Evolutionary conservation across 37 sponge, comb jelly and placozoan genomes (phyloP).

Genomic region (Oopsacas minuta): DNA sequence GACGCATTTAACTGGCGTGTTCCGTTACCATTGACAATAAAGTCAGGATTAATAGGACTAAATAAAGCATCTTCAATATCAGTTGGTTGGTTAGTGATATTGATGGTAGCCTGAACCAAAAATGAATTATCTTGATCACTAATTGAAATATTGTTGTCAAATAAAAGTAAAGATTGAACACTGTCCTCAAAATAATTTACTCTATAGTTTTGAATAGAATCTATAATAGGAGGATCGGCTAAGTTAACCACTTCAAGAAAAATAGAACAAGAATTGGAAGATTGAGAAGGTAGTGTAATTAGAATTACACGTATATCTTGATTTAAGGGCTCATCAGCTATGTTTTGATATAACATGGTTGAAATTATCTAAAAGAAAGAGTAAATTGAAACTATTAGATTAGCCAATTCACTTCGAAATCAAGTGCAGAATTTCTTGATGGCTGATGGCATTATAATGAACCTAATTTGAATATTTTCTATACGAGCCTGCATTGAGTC

Average conservation of each 20-base stretch:
- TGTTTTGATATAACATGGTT: not conserved
- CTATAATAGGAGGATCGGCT: not conserved
- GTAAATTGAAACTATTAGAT: no score
- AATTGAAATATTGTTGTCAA: not conserved
- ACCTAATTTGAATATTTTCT: no score
- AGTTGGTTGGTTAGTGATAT: not conserved
- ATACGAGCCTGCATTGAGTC: no score
- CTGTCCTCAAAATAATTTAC: not conserved
- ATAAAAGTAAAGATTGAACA: not conserved
- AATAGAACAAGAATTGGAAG: not conserved
- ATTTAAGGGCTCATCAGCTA: not conserved
- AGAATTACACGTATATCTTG: not conserved
- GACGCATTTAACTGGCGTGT: not conserved
- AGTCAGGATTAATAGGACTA: not conserved
- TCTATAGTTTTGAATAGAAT: not conserved
- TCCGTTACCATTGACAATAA: not conserved
- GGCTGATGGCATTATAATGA: no score
- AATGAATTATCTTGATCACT: constrained; percentile 8
- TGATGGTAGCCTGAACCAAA: not conserved
- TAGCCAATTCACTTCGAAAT: no score
- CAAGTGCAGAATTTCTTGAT: no score
- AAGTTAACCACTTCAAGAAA: not conserved
- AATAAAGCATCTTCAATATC: not conserved
- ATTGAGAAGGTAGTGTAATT: not conserved
- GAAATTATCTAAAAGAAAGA: not conserved